Conservation (phyloP, 2,888 invertebrate species). For the Drosophila birchii region DNA sequence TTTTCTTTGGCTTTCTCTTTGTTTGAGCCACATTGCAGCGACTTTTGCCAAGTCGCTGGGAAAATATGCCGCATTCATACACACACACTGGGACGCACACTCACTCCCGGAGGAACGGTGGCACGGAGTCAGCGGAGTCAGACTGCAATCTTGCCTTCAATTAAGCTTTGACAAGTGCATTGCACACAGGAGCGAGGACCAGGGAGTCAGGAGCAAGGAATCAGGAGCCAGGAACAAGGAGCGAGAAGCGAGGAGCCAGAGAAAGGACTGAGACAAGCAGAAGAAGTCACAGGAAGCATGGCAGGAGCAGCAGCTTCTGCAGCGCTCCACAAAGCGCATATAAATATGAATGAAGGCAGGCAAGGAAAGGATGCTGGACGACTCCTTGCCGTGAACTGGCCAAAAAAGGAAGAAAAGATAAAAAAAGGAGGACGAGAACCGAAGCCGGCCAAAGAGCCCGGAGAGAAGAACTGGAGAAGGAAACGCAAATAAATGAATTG, state of each 20-base stretch:
- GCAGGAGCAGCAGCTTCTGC: conserved; percentile 48
- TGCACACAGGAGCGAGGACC: conserved; percentile 64
- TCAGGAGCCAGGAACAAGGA: not conserved
- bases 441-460: conserved; percentile 54
- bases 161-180: conserved; percentile 84
- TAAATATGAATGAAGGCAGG: conserved; percentile 74
- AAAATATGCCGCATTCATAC: conserved; percentile 76
- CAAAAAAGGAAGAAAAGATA: conserved; percentile 15
- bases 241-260: conserved; percentile 10
- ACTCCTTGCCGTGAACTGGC: conserved; percentile 46
- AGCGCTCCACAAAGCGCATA: conserved; percentile 68
- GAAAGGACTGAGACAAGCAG: conserved; percentile 37
- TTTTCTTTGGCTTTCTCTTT: conserved; percentile 76
- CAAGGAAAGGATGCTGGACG: conserved; percentile 31
- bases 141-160: conserved; percentile 82
- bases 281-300: conserved; percentile 26
- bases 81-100: conserved; percentile 24
- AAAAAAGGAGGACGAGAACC: conserved; percentile 4
- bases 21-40: conserved; percentile 64
- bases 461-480: conserved; percentile 65
- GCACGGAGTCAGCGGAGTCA: conserved; percentile 51
- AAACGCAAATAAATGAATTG: conserved; percentile 80
- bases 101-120: conserved; percentile 9
- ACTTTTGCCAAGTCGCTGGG: conserved; percentile 81
- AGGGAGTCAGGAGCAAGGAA: not conserved